Base-by-base conservation (phyloP, 2,888 invertebrate genomes). In the Dolichomitus sp. region DNA sequence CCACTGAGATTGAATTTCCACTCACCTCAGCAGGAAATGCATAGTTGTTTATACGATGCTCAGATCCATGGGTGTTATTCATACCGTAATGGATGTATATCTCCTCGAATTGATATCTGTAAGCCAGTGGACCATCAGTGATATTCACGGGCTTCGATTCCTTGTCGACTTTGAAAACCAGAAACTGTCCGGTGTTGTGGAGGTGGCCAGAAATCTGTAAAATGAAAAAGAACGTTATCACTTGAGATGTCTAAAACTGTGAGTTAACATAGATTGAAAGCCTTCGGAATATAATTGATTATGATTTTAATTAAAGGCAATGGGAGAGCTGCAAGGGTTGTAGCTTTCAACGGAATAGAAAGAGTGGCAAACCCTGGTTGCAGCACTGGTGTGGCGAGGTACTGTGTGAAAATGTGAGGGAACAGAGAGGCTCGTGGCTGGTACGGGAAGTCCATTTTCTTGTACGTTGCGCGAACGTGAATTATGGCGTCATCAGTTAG, bases 21-120 rank as follows among this genome's bases (percentile, higher is more conserved):
- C 90, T 96, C 92, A 99, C 99, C 97, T 99, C 99, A 78, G 98
- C 99, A 33, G 99, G 99, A 94, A 99, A 99, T 57, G 98, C 96
- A 90, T 98, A 97, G 84, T 98, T 98, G 89, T 98, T 98, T 86
- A 99, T 98, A 90, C 97, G 97, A 94, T 99, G 99, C 93, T 99
- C 99, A 0, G 99, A 99, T 17, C 99, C 99, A 87, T 97, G 96
- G 88, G 96, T 96, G 91, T 99, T 97, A 86, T 97, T 97, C 87
- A 96, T 96, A 42, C 99, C 99, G 93, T 98, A 99, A 94, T 99
- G 99, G 92, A 99, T 97, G 95, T 98, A 98, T 93, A 99, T 97
- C 94, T 99, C 98, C 91, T 98, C 98, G 90, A 99, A 98, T 94
- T 98, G 98, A 94, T 99, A 99, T 87, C 97, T 96, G 94, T 99